Percentiles rank a stretch among this genome's conserved stretches.
These are phyloP conservation scores for Strix aluco DNA, from an alignment of 2,113 vertebrate species.

Conservation along the genomic window DNA sequence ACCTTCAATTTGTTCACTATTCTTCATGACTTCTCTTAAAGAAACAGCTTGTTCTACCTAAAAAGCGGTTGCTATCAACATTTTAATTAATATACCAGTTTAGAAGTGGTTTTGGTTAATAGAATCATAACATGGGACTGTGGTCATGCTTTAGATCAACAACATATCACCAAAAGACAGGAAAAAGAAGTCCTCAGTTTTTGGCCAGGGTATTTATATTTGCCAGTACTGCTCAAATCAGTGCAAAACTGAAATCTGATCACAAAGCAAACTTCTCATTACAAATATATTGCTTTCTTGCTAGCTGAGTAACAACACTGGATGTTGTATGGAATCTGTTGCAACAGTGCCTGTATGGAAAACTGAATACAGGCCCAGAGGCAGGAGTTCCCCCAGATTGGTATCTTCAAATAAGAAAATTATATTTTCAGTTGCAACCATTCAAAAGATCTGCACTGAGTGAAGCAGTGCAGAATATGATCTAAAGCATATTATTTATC, in stretches of 20 bases:
- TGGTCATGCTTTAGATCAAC: background rate
- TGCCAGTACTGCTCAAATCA: background rate
- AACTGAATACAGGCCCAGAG: background rate
- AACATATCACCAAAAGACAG: background rate
- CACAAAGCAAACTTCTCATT: background rate
- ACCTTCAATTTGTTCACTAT: background rate
- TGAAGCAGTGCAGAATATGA: background rate
- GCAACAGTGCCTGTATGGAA: background rate
- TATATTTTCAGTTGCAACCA: background rate
- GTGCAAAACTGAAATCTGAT: background rate
- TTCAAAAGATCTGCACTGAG: background rate
- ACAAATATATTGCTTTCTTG: background rate
- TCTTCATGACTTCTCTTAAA: background rate
- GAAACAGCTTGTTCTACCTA: background rate
- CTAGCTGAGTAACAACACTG: background rate
- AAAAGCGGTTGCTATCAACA: background rate
- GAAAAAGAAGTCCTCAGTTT: background rate
- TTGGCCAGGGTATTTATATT: background rate
- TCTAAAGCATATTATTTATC: background rate
- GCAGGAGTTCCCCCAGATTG: background rate
- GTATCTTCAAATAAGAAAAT: background rate
- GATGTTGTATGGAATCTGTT: background rate
- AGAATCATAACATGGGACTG: background rate
- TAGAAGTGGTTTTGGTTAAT: background rate
- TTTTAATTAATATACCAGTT: background rate